Evolutionary conservation across 1,140 invertebrate species (phyloP).

Genomic region (Mercenaria mercenaria): DNA sequence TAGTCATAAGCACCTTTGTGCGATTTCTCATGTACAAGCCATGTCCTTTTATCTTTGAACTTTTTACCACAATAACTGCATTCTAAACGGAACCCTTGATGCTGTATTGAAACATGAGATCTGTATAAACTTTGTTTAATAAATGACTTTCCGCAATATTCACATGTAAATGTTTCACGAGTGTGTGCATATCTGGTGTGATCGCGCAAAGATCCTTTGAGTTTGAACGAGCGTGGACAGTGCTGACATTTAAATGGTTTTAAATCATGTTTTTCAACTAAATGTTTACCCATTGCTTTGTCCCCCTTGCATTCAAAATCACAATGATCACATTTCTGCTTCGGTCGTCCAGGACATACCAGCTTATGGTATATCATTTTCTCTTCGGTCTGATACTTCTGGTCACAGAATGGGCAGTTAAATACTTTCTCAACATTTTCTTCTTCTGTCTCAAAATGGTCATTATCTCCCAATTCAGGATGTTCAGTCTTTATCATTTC

Average conservation of each 20-base stretch:
- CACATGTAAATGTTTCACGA: constrained; percentile 22
- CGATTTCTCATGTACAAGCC: constrained; percentile 39
- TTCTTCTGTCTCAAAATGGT: background rate
- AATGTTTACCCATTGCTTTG: constrained; percentile 40
- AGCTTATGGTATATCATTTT: constrained; percentile 19
- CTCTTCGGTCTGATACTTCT: background rate
- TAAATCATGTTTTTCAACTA: constrained; percentile 21
- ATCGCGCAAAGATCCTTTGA: constrained; percentile 17
- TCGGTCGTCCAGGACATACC: background rate
- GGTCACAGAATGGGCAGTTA: constrained; percentile 17
- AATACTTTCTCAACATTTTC: background rate
- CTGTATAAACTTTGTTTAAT: constrained; percentile 31
- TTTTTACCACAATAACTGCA: constrained; percentile 49
- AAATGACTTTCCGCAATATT: constrained; percentile 48
- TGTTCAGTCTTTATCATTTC: background rate
- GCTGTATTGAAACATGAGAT: constrained; percentile 46
- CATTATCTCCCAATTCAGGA: background rate
- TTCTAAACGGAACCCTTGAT: constrained; percentile 32
- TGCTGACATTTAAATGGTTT: constrained; percentile 38
- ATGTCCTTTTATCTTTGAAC: constrained; percentile 46
- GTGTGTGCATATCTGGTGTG: constrained; percentile 28
- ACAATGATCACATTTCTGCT: constrained; percentile 32
- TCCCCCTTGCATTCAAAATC: constrained; percentile 34
- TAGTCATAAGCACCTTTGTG: constrained; percentile 48
- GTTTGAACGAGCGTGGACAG: background rate